These are phyloP conservation scores for Salvelinus alpinus DNA, from an alignment of 2,113 vertebrate genomes.

Conservation along the genomic window DNA sequence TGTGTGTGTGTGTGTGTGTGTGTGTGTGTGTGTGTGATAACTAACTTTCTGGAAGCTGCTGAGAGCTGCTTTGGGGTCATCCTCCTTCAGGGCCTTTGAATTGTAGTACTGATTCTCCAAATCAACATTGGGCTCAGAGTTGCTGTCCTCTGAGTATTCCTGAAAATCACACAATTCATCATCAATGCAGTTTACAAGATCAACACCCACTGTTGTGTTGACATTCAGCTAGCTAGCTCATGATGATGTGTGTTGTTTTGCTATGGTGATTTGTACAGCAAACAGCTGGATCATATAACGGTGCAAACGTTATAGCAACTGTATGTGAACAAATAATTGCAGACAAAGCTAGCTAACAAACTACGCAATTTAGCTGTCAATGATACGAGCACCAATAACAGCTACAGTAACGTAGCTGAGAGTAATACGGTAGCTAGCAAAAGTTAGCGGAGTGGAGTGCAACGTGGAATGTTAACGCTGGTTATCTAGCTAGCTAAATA, in stretches of 20 bases:
- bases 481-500: neutral
- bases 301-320: too few species aligned
- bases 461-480: too few species aligned
- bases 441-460: neutral
- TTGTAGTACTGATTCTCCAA: slow-evolving; percentile 99
- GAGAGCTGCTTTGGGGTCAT: slow-evolving; percentile 97
- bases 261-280: neutral
- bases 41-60: slow-evolving; percentile 96
- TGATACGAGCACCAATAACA: too few species aligned
- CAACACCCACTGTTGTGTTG: neutral
- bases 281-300: too few species aligned
- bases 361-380: too few species aligned
- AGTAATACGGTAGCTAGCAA: neutral
- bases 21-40: slow-evolving; percentile 40
- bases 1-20: too few species aligned
- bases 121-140: slow-evolving; percentile 99
- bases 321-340: too few species aligned
- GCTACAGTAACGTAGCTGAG: too few species aligned
- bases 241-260: neutral
- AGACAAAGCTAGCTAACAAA: too few species aligned
- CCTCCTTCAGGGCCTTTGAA: slow-evolving; percentile 98
- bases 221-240: neutral
- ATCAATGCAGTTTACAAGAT: too few species aligned
- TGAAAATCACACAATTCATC: slow-evolving; percentile 45
- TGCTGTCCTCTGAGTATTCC: slow-evolving; percentile 99